phyloP scores from a whole-genome alignment of 2,113 vertebrate genomes.

The Chaetodon trifascialis region DNA sequence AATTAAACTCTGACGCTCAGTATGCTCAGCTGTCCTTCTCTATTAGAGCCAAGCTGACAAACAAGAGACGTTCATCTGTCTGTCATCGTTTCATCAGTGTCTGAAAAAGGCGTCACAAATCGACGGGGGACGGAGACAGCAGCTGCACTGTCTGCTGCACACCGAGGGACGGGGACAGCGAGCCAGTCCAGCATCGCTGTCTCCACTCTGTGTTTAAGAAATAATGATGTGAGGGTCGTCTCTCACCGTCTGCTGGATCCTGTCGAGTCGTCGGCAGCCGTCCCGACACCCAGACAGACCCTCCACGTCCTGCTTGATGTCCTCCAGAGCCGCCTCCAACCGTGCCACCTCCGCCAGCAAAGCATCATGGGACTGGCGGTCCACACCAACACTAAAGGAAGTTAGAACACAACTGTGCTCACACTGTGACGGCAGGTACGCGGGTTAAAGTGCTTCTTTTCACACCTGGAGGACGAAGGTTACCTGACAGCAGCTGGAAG shows the following conservation, averaged over 20 bases:
- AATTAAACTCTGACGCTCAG: no score
- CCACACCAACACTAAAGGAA: constrained; percentile 65
- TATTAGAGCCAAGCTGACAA: no score
- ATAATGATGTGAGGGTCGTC: rapidly evolving
- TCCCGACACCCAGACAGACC: constrained; percentile 27
- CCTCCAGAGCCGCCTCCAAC: constrained; percentile 84
- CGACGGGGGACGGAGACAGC: no score
- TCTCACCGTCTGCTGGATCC: constrained; percentile 52
- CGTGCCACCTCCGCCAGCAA: constrained; percentile 81
- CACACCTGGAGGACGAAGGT: neutral
- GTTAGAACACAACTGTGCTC: neutral
- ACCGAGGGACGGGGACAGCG: neutral
- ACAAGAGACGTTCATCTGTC: no score
- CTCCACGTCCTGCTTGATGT: constrained; percentile 64
- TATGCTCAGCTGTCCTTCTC: no score
- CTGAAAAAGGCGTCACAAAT: no score
- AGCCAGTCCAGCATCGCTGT: neutral
- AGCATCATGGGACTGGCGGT: constrained; percentile 69
- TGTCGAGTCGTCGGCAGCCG: neutral
- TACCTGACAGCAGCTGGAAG: constrained; percentile 80
- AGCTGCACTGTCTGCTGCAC: no score
- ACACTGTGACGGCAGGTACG: no score
- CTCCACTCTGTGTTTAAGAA: no score
- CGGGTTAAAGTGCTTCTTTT: no score
- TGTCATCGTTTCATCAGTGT: no score